Evolutionary conservation across 2,888 invertebrate species (phyloP), one percentile per base, ranked within the genome.

Genomic region (Baccha elongata): DNA sequence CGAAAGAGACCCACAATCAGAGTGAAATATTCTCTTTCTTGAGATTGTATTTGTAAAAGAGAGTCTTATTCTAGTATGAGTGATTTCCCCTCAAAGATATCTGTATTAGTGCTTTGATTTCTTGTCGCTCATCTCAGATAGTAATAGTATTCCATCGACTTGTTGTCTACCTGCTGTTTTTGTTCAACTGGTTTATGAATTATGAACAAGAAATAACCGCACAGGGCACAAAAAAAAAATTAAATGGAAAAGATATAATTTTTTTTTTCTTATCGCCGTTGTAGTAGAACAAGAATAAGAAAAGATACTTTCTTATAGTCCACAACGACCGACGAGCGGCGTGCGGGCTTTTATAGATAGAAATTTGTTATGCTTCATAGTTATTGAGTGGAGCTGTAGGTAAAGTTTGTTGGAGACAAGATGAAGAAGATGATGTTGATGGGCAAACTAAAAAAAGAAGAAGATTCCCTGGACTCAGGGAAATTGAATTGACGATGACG

Each of bases 301-400:
- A 67, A 65, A 75, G 75, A 75, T 75, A 81, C 80, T 65, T 44
- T 60, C 64, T 75, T n/a, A n/a, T n/a, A n/a, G n/a, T n/a, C n/a
- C n/a, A n/a, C n/a, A n/a, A n/a, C n/a, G n/a, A n/a, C n/a, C n/a
- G n/a, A n/a, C n/a, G 23, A 35, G 42, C 21, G 37, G 62, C 37
- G 64, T 62, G 67, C 67, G 79, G 68, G 68, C 64, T 62, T 29
- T 58, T 35, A 55, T 68, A 76, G 81, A 81, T 71, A 81, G 75
- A 81, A 81, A 76, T 81, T 81, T 81, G 81, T 81, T 81, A 76
- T 81, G 81, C 81, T 81, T 76, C 48, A 76, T 67, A 81, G 81
- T 81, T 69, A 53, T 58, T 60, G 17, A 26, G 26, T 13, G 29
- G n/a, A 19, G 23, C 13, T 32, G 17, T 32, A 23, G 42, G 46